Percentiles rank a stretch among this genome's conserved stretches.
These are phyloP conservation scores for Plusia festucae DNA, from an alignment of 2,888 invertebrate genomes.

Conservation along the genomic window DNA sequence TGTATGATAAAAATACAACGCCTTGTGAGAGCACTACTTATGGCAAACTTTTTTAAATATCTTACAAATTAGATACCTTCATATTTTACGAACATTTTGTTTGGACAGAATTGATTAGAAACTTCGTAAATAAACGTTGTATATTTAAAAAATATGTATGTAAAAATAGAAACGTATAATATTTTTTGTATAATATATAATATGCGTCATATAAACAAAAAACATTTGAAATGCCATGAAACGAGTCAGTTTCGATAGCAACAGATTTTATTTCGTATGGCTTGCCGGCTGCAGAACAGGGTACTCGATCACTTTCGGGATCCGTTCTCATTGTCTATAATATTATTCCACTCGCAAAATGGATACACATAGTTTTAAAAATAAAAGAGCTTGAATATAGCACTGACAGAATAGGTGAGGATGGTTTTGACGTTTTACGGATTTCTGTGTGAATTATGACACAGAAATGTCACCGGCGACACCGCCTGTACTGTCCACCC, in stretches of 20 bases:
- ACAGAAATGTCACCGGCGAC: neutral
- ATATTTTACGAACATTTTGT: neutral
- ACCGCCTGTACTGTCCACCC: constrained; percentile 3
- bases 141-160: neutral
- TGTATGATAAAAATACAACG: constrained; percentile 15
- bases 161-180: too few relatives aligned
- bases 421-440: constrained; percentile 1
- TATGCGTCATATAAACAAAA: too few relatives aligned
- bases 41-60: neutral
- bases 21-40: constrained; percentile 8
- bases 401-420: neutral
- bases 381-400: neutral
- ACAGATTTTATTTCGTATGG: too few relatives aligned
- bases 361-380: neutral
- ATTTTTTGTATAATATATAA: too few relatives aligned
- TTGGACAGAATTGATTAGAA: neutral
- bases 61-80: neutral
- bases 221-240: too few relatives aligned
- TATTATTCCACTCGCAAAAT: neutral
- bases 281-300: neutral
- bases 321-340: too few relatives aligned
- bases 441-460: constrained; percentile 4
- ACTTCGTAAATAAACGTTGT: neutral
- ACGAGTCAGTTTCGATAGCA: too few relatives aligned
- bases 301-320: neutral